Evolutionary conservation across 2,113 vertebrate genomes (phyloP).

Genomic region (Cyphotilapia sp.): DNA sequence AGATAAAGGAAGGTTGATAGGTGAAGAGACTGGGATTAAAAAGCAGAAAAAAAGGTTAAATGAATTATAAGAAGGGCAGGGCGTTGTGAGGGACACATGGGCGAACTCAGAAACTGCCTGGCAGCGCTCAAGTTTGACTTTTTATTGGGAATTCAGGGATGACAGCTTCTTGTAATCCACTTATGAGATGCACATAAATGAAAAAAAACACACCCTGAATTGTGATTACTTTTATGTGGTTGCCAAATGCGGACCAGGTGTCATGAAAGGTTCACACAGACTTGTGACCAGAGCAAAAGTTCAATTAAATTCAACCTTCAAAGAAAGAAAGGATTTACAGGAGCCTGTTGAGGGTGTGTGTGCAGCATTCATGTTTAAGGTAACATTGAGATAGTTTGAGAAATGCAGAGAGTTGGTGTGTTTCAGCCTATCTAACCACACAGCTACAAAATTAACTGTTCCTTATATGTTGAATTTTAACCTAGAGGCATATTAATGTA

Average conservation of each 20-base stretch:
- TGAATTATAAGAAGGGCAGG: not conserved
- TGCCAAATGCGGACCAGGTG: not conserved
- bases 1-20: not conserved
- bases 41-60: not conserved
- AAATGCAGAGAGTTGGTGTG: not conserved
- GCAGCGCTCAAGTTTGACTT: not conserved
- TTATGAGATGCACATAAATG: not conserved
- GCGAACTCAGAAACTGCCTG: not conserved
- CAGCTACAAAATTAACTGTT: not conserved
- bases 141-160: not conserved
- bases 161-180: not conserved
- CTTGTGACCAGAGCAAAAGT: not conserved
- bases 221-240: not conserved
- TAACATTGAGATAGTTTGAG: not conserved
- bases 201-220: not conserved
- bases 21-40: constrained; percentile 8
- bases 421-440: not conserved
- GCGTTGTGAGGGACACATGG: not conserved
- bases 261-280: not conserved
- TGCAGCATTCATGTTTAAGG: not conserved
- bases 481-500: not conserved
- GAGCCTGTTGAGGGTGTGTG: not conserved
- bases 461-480: not conserved
- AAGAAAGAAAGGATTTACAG: not conserved
- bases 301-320: not conserved